Base-by-base conservation (phyloP, 1,140 invertebrate genomes). In the Trachymyrmex septentrionalis region DNA sequence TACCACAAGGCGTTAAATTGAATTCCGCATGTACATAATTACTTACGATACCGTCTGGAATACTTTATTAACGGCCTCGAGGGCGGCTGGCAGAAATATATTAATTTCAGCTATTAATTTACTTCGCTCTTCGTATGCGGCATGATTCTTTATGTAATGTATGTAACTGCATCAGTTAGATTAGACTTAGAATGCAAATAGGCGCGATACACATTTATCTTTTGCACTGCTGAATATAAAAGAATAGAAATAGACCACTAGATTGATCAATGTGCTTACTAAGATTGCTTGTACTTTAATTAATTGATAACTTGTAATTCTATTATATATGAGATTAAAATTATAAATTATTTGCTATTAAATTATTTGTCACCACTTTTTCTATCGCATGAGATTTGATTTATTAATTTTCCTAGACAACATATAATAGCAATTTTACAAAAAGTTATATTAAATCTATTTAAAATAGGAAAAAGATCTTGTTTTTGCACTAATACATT, bases 271-370 rank as follows among this genome's bases (percentile, higher is more conserved):
- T 21, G 71, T 88, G 75, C 77, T 75, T 73, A 67, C 91, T 91
- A 87, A 81, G 84, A 89, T 91, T 87, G 85, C 85, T 87, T 84
- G 76, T n/a, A 53, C 77, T 63, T 86, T 87, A 91, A 91, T 90
- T 86, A 90, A 75, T 59, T 66, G 81, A 91, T 69, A 66, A 66
- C n/a, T 64, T 4, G 19, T 64, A 34, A 66, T 66, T n/a, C 3
- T 4, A 24, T 59, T 4, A 24, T 59, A 24, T n/a, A 21, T 57
- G 21, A 9, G 30, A 64, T n/a, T 64, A n/a, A 82, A 88, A 92
- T 91, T 92, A 91, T 89, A 89, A 88, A 92, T 90, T 92, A 91
- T 91, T 92, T 55, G 80, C 24, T 44, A 44, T 44, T 44, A 44
- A 87, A 92, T 91, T 92, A 91, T 91, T 92, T 55, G 76, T n/a